A percentile compares a stretch with the other conserved stretches of the same genome.
These are phyloP conservation scores for Poeciliopsis presidionis DNA, from an alignment of 2,797 vertebrate species.

Conservation along the genomic window DNA sequence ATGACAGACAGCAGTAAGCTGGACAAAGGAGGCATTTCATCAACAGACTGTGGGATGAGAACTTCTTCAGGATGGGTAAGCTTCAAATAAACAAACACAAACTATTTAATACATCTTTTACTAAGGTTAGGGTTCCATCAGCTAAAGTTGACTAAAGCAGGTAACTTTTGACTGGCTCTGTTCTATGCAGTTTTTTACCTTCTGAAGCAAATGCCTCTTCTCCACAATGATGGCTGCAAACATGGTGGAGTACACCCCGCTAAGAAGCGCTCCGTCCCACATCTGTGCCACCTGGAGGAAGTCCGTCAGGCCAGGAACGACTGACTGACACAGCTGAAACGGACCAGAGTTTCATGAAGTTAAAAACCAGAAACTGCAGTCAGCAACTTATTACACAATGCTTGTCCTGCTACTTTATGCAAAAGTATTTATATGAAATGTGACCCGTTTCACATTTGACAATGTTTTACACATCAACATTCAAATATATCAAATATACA, in stretches of 20 bases:
- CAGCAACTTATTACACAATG: not conserved
- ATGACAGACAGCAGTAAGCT: constrained; percentile 82
- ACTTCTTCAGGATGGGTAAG: constrained; percentile 80
- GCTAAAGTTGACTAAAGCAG: not conserved
- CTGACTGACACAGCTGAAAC: constrained; percentile 83
- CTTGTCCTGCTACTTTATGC: not conserved
- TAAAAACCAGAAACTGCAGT: not conserved
- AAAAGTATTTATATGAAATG: not conserved
- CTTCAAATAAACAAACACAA: constrained; percentile 59
- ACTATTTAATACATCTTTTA: not conserved
- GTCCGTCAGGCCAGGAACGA: constrained; percentile 79
- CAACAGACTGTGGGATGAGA: constrained; percentile 74
- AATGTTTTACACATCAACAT: too few relatives aligned
- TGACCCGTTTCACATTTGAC: not conserved
- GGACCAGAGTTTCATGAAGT: not conserved
- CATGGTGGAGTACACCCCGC: constrained; percentile 86
- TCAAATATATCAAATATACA: not conserved
- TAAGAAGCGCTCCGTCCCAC: constrained; percentile 76
- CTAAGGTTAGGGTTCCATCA: not conserved
- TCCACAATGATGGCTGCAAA: constrained; percentile 88
- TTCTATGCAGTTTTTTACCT: constrained; percentile 74
- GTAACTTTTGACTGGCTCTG: not conserved
- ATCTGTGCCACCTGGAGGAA: constrained; percentile 83
- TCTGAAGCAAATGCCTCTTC: constrained; percentile 82
- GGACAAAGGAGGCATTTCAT: constrained; percentile 90